Conservation (phyloP, 2,113 vertebrate genomes). For the Hemiscyllium ocellatum region DNA sequence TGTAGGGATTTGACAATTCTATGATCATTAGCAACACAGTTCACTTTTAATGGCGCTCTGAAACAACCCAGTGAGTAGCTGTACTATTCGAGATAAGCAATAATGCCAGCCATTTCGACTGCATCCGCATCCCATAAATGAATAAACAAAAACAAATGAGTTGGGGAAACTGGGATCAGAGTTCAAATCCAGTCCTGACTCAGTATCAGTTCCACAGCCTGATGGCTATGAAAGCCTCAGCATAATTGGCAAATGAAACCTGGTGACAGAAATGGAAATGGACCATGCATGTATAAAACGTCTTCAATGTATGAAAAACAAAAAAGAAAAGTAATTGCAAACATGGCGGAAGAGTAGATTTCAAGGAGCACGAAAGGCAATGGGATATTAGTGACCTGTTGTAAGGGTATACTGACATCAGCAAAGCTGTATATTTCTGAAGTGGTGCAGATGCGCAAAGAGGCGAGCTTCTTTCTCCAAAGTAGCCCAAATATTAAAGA, state of each 20-base stretch:
- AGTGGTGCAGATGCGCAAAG: too few species aligned
- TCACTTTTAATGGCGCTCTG: too few species aligned
- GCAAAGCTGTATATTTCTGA: not conserved
- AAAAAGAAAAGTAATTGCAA: not conserved
- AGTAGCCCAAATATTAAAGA: not conserved
- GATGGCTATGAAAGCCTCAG: not conserved
- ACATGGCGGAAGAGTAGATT: not conserved
- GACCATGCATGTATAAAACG: not conserved
- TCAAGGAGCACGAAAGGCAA: not conserved
- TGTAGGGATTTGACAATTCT: too few species aligned
- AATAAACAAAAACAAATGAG: too few species aligned
- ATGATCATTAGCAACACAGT: too few species aligned
- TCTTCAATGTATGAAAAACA: too few species aligned
- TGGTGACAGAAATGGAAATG: not conserved
- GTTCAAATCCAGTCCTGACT: not conserved
- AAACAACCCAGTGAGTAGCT: too few species aligned
- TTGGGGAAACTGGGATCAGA: not conserved
- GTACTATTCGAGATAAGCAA: too few species aligned
- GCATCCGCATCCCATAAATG: too few species aligned
- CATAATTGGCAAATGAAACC: not conserved
- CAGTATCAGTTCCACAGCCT: not conserved
- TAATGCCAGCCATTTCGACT: too few species aligned
- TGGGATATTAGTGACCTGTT: not conserved
- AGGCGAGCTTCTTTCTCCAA: not conserved
- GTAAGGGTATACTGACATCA: not conserved